Conservation (phyloP, 2,113 vertebrate genomes). For the Nibea albiflora region DNA sequence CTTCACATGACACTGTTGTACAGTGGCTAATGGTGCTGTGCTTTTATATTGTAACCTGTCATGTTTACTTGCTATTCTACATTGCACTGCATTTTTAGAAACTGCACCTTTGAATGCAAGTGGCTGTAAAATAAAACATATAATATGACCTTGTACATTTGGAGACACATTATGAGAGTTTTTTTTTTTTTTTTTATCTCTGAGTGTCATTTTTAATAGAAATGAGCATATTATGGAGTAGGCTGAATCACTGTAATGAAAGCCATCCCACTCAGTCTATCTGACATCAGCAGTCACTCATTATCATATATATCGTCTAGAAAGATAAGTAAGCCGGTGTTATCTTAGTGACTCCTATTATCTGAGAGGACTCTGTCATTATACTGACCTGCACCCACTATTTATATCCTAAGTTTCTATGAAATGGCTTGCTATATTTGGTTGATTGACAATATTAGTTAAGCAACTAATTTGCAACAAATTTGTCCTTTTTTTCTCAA, state of each 20-base stretch:
- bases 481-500: not conserved
- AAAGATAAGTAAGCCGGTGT: slow-evolving; percentile 85
- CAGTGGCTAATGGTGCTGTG: slow-evolving; percentile 50
- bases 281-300: slow-evolving; percentile 89
- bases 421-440: slow-evolving; percentile 19
- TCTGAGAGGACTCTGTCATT: slow-evolving; percentile 72
- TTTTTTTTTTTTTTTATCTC: slow-evolving; percentile 40
- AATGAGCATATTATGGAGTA: slow-evolving; percentile 33
- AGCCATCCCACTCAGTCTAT: slow-evolving; percentile 67
- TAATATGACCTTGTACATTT: slow-evolving; percentile 1
- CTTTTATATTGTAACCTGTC: slow-evolving; percentile 54
- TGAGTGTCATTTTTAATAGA: slow-evolving; percentile 36
- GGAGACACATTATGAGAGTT: slow-evolving; percentile 26
- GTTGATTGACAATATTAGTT: slow-evolving; percentile 1
- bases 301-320: slow-evolving; percentile 86
- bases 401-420: slow-evolving; percentile 12
- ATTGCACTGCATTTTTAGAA: slow-evolving; percentile 61
- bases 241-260: slow-evolving; percentile 56
- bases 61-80: slow-evolving; percentile 52
- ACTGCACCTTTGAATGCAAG: slow-evolving; percentile 56
- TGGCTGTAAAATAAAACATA: slow-evolving; percentile 66
- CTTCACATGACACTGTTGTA: slow-evolving; percentile 58
- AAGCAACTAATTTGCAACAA: no score
- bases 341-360: slow-evolving; percentile 87
- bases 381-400: not conserved